phyloP scores from a whole-genome alignment of 92 coral and sea anemone species.

The Zoanthus solanderi region DNA sequence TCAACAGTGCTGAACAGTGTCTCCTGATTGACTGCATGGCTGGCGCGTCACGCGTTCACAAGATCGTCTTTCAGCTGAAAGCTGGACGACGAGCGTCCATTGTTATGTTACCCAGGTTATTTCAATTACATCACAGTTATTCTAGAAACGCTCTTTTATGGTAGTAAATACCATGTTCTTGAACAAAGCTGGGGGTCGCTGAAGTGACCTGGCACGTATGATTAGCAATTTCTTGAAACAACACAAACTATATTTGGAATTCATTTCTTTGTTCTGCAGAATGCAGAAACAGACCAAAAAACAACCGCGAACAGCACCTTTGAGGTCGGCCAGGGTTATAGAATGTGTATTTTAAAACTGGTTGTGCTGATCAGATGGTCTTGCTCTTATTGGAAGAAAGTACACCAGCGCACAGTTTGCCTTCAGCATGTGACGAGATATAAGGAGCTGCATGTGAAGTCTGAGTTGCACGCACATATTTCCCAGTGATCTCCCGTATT shows the following conservation, averaged over 20 bases:
- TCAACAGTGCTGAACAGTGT: conserved; percentile 35
- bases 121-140: conserved; percentile 40
- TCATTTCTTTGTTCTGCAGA: conserved; percentile 1
- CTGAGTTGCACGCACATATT: background rate
- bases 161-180: background rate
- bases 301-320: background rate
- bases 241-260: background rate
- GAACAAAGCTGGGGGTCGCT: conserved; percentile 30
- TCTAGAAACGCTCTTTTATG: conserved; percentile 9
- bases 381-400: no score
- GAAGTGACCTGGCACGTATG: conserved; percentile 40
- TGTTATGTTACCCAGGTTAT: conserved; percentile 41
- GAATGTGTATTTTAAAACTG: no score
- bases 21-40: conserved; percentile 20
- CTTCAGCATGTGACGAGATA: conserved; percentile 15
- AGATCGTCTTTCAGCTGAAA: conserved; percentile 13
- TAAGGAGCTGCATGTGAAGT: background rate
- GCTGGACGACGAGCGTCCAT: conserved; percentile 38
- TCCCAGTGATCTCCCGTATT: background rate
- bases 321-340: no score
- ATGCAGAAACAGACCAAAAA: conserved; percentile 17
- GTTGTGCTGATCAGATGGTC: no score
- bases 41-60: conserved; percentile 14
- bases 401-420: background rate
- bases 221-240: background rate